Conservation (phyloP, 1,140 invertebrate species). For the Archegozetes longisetosus region DNA sequence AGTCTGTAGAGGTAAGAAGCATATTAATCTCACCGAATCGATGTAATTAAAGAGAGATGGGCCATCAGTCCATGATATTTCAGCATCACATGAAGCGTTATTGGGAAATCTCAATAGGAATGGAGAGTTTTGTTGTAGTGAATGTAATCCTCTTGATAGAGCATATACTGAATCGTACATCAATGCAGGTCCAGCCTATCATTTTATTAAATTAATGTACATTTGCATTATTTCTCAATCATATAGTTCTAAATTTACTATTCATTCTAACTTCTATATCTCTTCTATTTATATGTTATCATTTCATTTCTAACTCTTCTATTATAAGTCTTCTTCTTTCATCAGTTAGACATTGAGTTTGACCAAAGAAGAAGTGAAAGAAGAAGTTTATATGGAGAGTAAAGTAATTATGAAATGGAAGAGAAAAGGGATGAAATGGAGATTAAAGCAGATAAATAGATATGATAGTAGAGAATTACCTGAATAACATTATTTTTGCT, state of each 20-base stretch:
- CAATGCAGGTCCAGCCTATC: constrained; percentile 73
- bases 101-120: constrained; percentile 37
- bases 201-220: neutral
- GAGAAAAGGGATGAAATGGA: too few relatives aligned
- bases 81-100: constrained; percentile 65
- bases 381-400: too few relatives aligned
- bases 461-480: too few relatives aligned
- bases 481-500: constrained; percentile 51
- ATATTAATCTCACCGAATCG: constrained; percentile 64
- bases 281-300: too few relatives aligned
- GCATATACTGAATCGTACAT: constrained; percentile 80
- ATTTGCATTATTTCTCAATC: neutral
- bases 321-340: too few relatives aligned
- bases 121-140: constrained; percentile 37
- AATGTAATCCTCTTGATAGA: constrained; percentile 57
- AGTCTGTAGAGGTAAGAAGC: too few relatives aligned
- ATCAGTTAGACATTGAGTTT: too few relatives aligned
- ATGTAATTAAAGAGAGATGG: constrained; percentile 73
- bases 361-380: too few relatives aligned
- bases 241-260: neutral
- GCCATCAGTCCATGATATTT: constrained; percentile 69
- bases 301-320: too few relatives aligned
- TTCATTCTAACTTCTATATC: neutral
- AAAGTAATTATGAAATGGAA: too few relatives aligned
- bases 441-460: too few relatives aligned